phyloP scores from a whole-genome alignment of 2,113 vertebrate species.

The Oncorhynchus mykiss region DNA sequence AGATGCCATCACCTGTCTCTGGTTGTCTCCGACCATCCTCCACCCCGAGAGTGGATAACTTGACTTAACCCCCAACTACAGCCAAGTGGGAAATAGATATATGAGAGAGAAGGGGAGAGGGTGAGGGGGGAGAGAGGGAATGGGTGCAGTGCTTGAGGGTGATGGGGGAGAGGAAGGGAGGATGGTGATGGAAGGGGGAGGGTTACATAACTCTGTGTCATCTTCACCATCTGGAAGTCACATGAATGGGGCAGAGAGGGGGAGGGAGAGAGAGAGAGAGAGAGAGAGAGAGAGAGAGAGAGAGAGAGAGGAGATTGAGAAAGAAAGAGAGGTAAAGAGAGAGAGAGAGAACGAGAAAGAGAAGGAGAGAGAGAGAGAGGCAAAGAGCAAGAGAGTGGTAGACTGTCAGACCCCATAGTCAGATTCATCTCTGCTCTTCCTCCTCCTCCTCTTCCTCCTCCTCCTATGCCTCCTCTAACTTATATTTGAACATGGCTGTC shows the following conservation, averaged over 20 bases:
- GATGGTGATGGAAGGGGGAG: not conserved
- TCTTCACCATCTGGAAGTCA: conserved; percentile 5
- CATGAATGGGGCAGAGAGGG: conserved; percentile 1
- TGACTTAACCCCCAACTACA: conserved; percentile 26
- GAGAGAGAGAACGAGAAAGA: not conserved
- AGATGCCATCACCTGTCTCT: conserved; percentile 65
- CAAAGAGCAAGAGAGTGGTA: not conserved
- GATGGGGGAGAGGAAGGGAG: conserved; percentile 6
- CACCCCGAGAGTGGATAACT: not conserved
- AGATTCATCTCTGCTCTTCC: too few species aligned
- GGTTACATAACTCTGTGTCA: conserved; percentile 19
- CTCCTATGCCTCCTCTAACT: too few species aligned
- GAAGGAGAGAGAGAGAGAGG: not conserved
- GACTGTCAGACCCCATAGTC: not conserved
- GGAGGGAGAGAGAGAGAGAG: not conserved
- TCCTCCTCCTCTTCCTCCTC: too few species aligned
- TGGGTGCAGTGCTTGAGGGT: not conserved
- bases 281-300: not conserved
- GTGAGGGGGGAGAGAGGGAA: not conserved
- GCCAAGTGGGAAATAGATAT: conserved; percentile 51
- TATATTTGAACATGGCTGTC: too few species aligned
- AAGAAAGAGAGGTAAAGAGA: not conserved
- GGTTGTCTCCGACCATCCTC: conserved; percentile 23
- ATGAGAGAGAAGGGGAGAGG: not conserved
- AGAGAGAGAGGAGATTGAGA: not conserved